Evolutionary conservation across 2,888 invertebrate genomes (phyloP).

Genomic region (Eristalis intricaria): DNA sequence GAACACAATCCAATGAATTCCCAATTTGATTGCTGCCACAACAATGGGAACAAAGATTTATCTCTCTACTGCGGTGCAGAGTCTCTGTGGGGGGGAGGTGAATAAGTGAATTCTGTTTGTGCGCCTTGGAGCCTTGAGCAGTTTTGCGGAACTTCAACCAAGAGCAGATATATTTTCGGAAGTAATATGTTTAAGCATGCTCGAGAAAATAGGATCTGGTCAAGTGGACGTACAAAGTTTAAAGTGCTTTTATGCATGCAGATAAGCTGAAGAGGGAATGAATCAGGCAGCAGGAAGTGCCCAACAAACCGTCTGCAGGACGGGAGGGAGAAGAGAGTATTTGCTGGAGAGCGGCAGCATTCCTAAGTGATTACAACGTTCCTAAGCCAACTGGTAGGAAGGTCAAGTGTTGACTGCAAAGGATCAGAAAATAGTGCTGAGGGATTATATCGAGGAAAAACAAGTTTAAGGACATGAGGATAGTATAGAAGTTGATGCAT

Average conservation of each 20-base stretch:
- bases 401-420: neutral
- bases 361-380: neutral
- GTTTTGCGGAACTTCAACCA: neutral
- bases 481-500: too few species aligned
- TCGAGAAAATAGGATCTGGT: neutral
- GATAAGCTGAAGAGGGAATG: neutral
- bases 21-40: constrained; percentile 1
- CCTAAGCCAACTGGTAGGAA: neutral
- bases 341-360: neutral
- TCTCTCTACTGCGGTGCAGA: neutral
- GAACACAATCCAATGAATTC: constrained; percentile 4
- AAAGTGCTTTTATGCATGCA: neutral
- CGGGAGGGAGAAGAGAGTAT: neutral
- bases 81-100: neutral
- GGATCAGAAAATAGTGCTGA: neutral
- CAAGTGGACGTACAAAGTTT: neutral
- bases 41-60: neutral
- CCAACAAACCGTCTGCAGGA: too few species aligned
- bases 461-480: too few species aligned
- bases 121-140: neutral
- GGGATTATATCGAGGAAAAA: too few species aligned
- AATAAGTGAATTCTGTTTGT: neutral
- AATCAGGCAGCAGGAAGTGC: neutral
- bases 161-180: neutral
- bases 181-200: neutral